Base-by-base conservation (phyloP, 1,140 invertebrate genomes). In the Eubasilissa regina region DNA sequence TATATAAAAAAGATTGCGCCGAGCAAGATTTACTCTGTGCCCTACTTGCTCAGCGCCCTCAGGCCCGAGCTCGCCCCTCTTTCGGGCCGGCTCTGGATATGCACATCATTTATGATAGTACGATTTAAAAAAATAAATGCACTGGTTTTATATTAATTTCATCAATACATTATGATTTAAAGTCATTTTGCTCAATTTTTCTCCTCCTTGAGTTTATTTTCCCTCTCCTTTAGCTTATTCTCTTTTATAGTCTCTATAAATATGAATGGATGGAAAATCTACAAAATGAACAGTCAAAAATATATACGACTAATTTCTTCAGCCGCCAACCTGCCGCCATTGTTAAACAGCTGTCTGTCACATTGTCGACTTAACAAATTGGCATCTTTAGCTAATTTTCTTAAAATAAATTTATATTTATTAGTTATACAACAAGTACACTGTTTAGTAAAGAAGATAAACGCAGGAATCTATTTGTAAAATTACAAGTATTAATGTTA, bases 261-360 rank as follows among this genome's bases (percentile, higher is more conserved):
- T 3, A 60, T 60, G 17, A 7, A 19, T 60, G 56, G 3, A 15
- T 17, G 13, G 15, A 15, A 60, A 60, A 10, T 9, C 47, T 9
- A 9, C 35, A 19, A 68, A 44, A 35, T 17, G n/a, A 47, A 6
- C 45, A 48, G 45, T 12, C 43, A 68, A 25, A 62, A 62, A 62
- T 21, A 62, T 62, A 35, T 25, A 35, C 1, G 6, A 35, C 25
- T 35, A 35, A 35, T 35, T 35, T 35, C 6, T 35, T 35, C 25
- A 3, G 25, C 58, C 17, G 4, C 25, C 25, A 13, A 21, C 11
- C 25, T 43, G 75, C 47, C 75, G 75, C 77, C 68, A 78, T 78
- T 72, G 68, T 43, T 72, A 78, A 78, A 78, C 77, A 78, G 77
- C 77, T 78, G 77, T 72, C 68, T 78, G 66, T 70, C 66, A 70